These are phyloP conservation scores for Halocynthia roretzi DNA, from an alignment of 23 tunicate genomes.

Conservation along the genomic window DNA sequence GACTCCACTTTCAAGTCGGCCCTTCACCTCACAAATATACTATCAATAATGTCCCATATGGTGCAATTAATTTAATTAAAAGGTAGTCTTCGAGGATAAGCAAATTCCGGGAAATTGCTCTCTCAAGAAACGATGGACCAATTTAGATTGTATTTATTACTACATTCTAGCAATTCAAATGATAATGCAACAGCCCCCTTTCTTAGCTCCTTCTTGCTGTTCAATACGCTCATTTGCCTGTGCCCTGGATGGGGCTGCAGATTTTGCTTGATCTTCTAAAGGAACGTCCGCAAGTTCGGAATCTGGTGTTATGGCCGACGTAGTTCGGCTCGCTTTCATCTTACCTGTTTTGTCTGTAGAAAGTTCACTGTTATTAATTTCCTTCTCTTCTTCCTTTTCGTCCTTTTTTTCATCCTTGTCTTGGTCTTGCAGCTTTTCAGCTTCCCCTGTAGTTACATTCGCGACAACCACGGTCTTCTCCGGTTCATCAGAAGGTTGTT, in stretches of 20 bases:
- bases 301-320: conserved; percentile 23
- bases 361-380: not conserved
- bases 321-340: not conserved
- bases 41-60: too few species aligned
- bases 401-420: not conserved
- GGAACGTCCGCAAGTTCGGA: conserved; percentile 23
- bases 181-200: conserved; percentile 12
- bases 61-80: too few species aligned
- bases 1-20: too few species aligned
- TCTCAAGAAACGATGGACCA: too few species aligned
- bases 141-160: too few species aligned
- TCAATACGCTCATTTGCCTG: conserved; percentile 3
- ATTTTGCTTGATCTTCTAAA: not conserved
- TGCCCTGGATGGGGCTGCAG: not conserved
- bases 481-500: not conserved
- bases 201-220: conserved; percentile 14
- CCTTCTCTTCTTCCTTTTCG: conserved; percentile 7
- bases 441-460: not conserved
- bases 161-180: too few species aligned
- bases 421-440: conserved; percentile 1
- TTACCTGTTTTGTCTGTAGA: not conserved
- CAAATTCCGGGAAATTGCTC: too few species aligned
- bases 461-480: not conserved
- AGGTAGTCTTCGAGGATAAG: too few species aligned
- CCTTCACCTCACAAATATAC: too few species aligned